Evolutionary conservation across 2,113 vertebrate species (phyloP), one percentile per base, ranked within the genome.

Genomic region (Polyodon spathula): DNA sequence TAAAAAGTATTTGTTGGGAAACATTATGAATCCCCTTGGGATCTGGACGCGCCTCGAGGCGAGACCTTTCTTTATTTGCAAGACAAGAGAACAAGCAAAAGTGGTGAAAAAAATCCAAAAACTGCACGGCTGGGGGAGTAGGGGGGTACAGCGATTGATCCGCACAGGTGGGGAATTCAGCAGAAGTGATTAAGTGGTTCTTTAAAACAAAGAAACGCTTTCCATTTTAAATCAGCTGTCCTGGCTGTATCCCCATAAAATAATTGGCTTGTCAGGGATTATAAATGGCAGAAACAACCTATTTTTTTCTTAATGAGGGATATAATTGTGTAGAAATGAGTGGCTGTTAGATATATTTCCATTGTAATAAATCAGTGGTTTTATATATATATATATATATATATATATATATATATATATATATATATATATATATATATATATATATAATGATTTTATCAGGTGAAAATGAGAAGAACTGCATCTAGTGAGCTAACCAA

Each of bases 21-120:
- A 59, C 58, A n/a, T 38, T 37, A 59, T 48, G 27, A 37, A 16
- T 15, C 56, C 8, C 40, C 38, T 58, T 39, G 6, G 8, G 56
- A 8, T 42, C 56, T 42, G 58, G 38, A 16, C 42, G 14, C 43
- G 27, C 43, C 27, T 12, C 14, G 27, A 42, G 15, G 14, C 15
- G 48, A 17, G 40, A 42, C 8, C 14, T 15, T 15, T 12, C 41
- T 41, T 50, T 53, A 53, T 27, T 51, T 17, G 43, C 43, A 50
- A 61, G 48, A 54, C 48, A 53, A 40, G 46, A 59, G 56, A 46
- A 9, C 16, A 14, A 10, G 44, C 40, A 41, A 17, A 50, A 51
- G 8, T 14, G 6, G 9, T 17, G n/a, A 9, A 59, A 17, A 17
- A 27, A 37, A 12, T 3, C 7, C n/a, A 14, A 38, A 6, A 8